phyloP scores from a whole-genome alignment of 2,113 vertebrate species.

The Urocolius indicus region DNA sequence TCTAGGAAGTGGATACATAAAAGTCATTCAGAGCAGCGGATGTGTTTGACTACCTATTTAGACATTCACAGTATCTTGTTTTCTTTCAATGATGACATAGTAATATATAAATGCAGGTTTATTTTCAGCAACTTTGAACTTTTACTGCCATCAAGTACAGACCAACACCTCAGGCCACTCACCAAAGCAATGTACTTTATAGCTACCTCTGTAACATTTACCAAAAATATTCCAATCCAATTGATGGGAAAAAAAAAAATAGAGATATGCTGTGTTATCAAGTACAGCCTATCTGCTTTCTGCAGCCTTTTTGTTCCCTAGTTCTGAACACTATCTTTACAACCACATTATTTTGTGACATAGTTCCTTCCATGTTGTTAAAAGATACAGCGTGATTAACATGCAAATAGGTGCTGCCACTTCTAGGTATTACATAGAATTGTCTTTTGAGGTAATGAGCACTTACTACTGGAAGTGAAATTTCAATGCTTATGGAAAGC shows the following conservation, averaged over 20 bases:
- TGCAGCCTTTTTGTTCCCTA: background rate
- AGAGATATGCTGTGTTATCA: background rate
- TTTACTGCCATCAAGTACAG: background rate
- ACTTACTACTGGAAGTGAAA: background rate
- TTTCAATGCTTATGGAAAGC: background rate
- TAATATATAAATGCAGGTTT: background rate
- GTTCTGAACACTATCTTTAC: background rate
- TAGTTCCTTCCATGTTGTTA: background rate
- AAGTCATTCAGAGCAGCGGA: background rate
- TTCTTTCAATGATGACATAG: background rate
- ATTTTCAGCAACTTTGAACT: background rate
- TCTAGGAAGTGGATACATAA: background rate
- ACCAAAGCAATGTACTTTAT: background rate
- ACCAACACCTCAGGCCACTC: background rate
- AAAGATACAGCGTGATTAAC: background rate
- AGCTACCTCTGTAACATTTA: background rate
- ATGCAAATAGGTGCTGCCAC: background rate
- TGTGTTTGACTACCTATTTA: background rate
- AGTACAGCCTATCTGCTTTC: background rate
- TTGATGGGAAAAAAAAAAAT: background rate
- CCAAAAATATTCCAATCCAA: background rate
- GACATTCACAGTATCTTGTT: background rate
- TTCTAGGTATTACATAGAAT: background rate
- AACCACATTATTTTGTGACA: background rate
- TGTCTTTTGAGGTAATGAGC: background rate